Base-by-base conservation (phyloP, 2,888 invertebrate species). In the Xanthia togata region DNA sequence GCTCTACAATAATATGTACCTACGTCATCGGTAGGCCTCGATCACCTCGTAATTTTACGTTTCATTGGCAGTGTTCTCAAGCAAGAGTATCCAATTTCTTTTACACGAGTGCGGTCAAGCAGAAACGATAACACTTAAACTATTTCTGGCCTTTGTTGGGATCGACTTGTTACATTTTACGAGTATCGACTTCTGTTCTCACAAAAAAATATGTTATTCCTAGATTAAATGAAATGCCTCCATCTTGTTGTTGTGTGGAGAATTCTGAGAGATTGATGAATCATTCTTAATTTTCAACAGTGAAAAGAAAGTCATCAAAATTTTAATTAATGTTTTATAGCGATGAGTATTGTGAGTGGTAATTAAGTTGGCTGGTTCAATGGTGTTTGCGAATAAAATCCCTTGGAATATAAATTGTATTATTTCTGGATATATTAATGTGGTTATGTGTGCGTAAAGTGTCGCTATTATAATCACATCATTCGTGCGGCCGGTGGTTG, bases 401-500 rank as follows among this genome's bases (percentile, higher is more conserved):
- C 55, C 70, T 74, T 80, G 76, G 63, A 82, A 80, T 78, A 85
- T 86, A 84, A 87, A 87, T 89, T 89, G 84, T 86, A 82, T 88
- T 88, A 88, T 91, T 92, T 91, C 89, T 90, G 90, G 91, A 91
- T 92, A 91, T 93, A 92, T 93, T 91, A 92, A 92, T 90, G 91
- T 80, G 73, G 72, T 77, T 89, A 90, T 92, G 91, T 92, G 91
- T 92, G 93, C 89, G 92, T 92, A 93, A 93, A 94, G 93, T 96
- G 94, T 94, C 93, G 95, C 95, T 95, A 96, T 96, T 96, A 96
- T 96, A 96, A 95, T 95, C 95, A 95, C 95, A 96, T 96, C 95
- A 96, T 89, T 92, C 90, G 90, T 85, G 87, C 88, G 88, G 88
- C 89, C 88, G 80, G 89, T 88, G 90, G 90, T 88, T 88, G 90